Evolutionary conservation across 2,888 invertebrate species (phyloP), one percentile per base, ranked within the genome.

Genomic region (Acleris literana): DNA sequence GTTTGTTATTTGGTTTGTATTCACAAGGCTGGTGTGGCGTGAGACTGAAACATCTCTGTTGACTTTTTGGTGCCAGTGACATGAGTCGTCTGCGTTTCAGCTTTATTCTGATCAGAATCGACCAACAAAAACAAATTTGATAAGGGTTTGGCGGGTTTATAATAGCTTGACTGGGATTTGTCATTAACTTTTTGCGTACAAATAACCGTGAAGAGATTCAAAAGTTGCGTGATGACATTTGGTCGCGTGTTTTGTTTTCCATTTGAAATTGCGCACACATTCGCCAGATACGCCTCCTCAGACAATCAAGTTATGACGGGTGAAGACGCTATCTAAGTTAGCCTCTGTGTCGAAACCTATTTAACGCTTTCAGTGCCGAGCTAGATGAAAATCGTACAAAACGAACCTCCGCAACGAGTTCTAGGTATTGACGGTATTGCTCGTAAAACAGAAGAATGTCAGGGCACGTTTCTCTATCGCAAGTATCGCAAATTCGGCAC

Each of bases 111-210:
- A 55, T 39, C 29, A 55, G 49, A 60, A 60, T 55, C 55, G 17
- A 33, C 43, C 56, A 56, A 61, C 56, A 55, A 52, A 64, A 65
- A 52, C 56, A 17, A 33, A 61, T 44, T 65, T 65, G 65, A 65
- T 51, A 60, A 56, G 65, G 60, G 65, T 65, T 61, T 29, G 60
- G 55, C 51, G 17, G 65, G 51, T 22, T 51, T 29, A 55, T 56
- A 56, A 60, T 51, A 65, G 60, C 60, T 55, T 65, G 44, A 51
- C 65, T 55, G 25, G 65, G 29, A 65, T 61, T 61, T 52, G 59
- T 61, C 44, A 65, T 61, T 65, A 55, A 46, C 46, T 65, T 65
- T 65, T 65, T 56, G 56, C 49, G 33, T 43, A 51, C 7, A 49
- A 54, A 49, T 43, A 43, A 63, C 46, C 46, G n/a, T 46, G n/a